A percentile compares a stretch with the other conserved stretches of the same genome.
These are phyloP conservation scores for Aratinga solstitialis DNA, from an alignment of 2,797 vertebrate species.

Conservation along the genomic window DNA sequence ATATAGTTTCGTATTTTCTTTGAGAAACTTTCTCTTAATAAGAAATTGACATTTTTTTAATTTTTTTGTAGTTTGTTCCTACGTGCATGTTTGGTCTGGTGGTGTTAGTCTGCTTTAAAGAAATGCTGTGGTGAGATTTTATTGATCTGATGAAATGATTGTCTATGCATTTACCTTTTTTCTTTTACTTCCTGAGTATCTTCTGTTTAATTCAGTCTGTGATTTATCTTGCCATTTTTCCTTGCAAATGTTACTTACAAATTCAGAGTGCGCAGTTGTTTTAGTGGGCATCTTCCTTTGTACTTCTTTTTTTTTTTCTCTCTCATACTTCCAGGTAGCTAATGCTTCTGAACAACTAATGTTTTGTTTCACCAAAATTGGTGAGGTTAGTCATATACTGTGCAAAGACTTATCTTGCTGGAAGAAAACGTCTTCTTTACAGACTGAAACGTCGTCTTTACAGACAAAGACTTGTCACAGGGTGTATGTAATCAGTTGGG, in stretches of 20 bases:
- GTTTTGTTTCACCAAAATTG: neutral
- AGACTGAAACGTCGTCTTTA: neutral
- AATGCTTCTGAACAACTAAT: neutral
- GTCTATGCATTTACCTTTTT: neutral
- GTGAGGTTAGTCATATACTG: neutral
- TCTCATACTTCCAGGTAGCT: neutral
- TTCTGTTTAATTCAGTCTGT: neutral
- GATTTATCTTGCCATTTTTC: neutral
- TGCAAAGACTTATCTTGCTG: neutral
- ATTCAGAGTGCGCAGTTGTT: neutral
- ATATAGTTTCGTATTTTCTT: neutral
- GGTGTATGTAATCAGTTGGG: accelerated
- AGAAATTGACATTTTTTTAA: neutral
- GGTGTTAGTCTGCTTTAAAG: neutral
- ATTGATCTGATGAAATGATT: neutral
- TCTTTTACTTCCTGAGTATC: neutral
- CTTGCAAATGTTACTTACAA: neutral
- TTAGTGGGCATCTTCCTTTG: neutral
- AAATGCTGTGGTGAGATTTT: neutral
- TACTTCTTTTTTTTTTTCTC: neutral
- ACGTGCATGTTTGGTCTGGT: neutral
- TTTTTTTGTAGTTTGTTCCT: neutral
- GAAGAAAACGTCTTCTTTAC: neutral
- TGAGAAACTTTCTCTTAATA: neutral
- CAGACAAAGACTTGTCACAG: neutral